Conservation (phyloP, 2,888 invertebrate genomes). For the Lithosia quadra region DNA sequence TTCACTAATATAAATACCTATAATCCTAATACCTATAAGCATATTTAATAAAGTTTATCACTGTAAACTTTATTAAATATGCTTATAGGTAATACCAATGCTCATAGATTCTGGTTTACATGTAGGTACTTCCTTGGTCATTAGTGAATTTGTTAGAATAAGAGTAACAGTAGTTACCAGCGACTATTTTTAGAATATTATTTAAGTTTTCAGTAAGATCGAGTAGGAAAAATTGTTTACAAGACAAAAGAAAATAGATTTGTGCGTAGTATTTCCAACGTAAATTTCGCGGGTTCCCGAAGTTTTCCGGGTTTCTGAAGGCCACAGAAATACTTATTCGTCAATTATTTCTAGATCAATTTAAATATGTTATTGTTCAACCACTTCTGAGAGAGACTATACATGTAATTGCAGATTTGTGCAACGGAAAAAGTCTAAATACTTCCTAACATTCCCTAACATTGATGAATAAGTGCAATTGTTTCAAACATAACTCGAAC, state of each 20-base stretch:
- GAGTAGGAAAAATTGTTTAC: not conserved
- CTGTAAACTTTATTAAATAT: not conserved
- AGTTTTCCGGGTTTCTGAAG: no score
- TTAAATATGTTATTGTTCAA: not conserved
- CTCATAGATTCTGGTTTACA: not conserved
- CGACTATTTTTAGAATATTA: not conserved
- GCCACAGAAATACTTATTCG: no score
- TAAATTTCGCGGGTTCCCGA: no score
- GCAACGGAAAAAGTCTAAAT: constrained; percentile 15
- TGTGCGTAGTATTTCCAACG: no score
- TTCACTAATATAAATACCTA: not conserved
- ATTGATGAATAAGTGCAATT: constrained; percentile 22
- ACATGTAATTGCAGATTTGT: not conserved
- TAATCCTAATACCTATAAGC: no score
- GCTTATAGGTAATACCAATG: no score
- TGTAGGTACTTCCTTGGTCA: not conserved
- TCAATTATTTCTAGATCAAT: no score
- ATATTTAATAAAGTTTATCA: no score
- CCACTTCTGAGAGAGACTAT: not conserved
- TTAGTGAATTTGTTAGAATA: not conserved
- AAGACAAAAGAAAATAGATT: not conserved
- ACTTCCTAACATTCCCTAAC: constrained; percentile 1
- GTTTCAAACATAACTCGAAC: constrained; percentile 21
- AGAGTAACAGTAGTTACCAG: not conserved
- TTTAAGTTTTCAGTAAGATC: not conserved